These are phyloP conservation scores for Festucalex cinctus DNA, from an alignment of 2,113 vertebrate genomes.

Conservation along the genomic window DNA sequence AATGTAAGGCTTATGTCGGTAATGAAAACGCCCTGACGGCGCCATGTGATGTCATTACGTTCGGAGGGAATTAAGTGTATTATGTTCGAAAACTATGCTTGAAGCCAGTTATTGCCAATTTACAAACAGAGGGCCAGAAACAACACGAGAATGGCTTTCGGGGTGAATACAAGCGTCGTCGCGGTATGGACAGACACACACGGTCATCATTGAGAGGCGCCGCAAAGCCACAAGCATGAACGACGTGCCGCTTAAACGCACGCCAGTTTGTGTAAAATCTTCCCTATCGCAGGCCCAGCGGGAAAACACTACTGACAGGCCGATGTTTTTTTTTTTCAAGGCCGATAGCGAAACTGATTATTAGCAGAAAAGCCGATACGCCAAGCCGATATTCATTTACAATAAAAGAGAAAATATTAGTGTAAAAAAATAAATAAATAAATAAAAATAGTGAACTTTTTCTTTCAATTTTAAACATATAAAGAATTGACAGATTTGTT, in stretches of 20 bases:
- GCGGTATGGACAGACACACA: slow-evolving; percentile 47
- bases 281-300: slow-evolving; percentile 13
- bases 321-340: no score
- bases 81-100: slow-evolving; percentile 61
- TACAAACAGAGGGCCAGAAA: slow-evolving; percentile 63
- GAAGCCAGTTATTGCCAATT: slow-evolving; percentile 63
- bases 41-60: slow-evolving; percentile 69
- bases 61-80: slow-evolving; percentile 66
- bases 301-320: slow-evolving; percentile 5
- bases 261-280: slow-evolving; percentile 26
- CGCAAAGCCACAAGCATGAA: slow-evolving; percentile 28
- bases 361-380: no score
- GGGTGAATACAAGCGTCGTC: slow-evolving; percentile 59
- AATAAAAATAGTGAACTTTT: no score
- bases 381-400: no score
- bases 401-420: no score
- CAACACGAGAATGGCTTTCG: slow-evolving; percentile 58
- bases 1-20: slow-evolving; percentile 56
- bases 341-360: no score
- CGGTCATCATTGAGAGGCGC: slow-evolving; percentile 41
- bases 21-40: slow-evolving; percentile 62
- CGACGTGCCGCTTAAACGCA: slow-evolving; percentile 36
- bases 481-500: no score
- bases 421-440: no score
- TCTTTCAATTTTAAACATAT: no score